phyloP scores from a whole-genome alignment of 2,797 vertebrate genomes.

The Cheirogaleus major region DNA sequence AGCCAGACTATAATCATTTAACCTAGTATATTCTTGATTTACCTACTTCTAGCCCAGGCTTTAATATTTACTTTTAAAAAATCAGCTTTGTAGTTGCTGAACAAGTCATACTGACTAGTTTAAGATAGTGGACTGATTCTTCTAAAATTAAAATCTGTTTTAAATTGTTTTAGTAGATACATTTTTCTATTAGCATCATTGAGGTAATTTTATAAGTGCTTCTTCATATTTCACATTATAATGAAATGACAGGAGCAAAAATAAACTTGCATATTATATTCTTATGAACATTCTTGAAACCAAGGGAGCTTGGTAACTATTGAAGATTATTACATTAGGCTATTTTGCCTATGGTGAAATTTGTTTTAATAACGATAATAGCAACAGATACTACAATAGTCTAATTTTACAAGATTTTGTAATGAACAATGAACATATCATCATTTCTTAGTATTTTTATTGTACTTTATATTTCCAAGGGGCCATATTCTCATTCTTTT shows the following conservation, averaged over 20 bases:
- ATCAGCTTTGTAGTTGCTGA: constrained; percentile 10
- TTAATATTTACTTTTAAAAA: constrained; percentile 60
- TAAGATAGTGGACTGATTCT: constrained; percentile 22
- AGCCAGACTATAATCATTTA: constrained; percentile 64
- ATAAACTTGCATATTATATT: constrained; percentile 17
- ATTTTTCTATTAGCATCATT: constrained; percentile 54
- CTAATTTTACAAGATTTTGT: constrained; percentile 51
- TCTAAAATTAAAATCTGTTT: constrained; percentile 38
- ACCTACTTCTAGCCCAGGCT: background rate
- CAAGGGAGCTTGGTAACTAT: constrained; percentile 39
- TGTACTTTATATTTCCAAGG: background rate
- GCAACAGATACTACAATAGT: constrained; percentile 17
- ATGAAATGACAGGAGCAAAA: constrained; percentile 38
- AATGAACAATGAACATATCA: constrained; percentile 60
- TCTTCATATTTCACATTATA: constrained; percentile 55
- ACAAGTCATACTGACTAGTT: constrained; percentile 6
- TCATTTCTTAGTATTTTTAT: constrained; percentile 20
- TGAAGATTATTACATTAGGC: constrained; percentile 52
- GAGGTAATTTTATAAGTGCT: constrained; percentile 51
- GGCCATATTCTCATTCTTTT: constrained; percentile 8
- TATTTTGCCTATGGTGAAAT: constrained; percentile 54
- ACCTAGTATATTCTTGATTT: constrained; percentile 55
- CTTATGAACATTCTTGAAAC: constrained; percentile 45
- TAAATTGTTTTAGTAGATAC: constrained; percentile 9
- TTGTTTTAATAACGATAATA: constrained; percentile 52